These are phyloP conservation scores for Acrobasis repandana DNA, from an alignment of 2,888 invertebrate genomes.

Conservation along the genomic window DNA sequence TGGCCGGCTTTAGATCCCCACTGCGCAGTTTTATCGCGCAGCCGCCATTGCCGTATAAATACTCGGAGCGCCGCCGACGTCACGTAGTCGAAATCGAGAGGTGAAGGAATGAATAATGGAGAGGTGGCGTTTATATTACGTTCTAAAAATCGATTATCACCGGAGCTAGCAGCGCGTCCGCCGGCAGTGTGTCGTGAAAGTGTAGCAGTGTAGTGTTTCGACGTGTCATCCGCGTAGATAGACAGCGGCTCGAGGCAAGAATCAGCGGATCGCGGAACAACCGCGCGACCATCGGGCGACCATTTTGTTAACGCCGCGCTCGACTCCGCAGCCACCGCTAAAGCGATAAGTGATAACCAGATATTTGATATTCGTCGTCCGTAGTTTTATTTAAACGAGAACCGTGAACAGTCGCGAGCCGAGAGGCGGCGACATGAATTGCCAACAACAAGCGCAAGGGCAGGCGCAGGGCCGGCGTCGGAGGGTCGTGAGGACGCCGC, in stretches of 20 bases:
- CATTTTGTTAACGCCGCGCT: constrained; percentile 69
- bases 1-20: constrained; percentile 66
- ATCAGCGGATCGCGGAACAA: constrained; percentile 50
- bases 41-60: constrained; percentile 72
- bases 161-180: constrained; percentile 80
- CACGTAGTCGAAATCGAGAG: constrained; percentile 80
- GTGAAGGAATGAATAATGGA: constrained; percentile 79
- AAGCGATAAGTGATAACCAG: constrained; percentile 60
- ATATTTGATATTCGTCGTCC: constrained; percentile 52
- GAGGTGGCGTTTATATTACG: constrained; percentile 75
- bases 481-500: constrained; percentile 48
- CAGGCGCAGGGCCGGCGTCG: constrained; percentile 53
- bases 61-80: constrained; percentile 63
- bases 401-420: constrained; percentile 33
- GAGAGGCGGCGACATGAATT: constrained; percentile 50
- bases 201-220: constrained; percentile 74
- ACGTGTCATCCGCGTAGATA: constrained; percentile 78
- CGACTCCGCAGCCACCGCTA: constrained; percentile 52
- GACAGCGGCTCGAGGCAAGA: constrained; percentile 73
- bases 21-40: constrained; percentile 65
- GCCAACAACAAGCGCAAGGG: constrained; percentile 47
- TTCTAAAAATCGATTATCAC: constrained; percentile 74
- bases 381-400: constrained; percentile 39
- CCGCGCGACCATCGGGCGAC: constrained; percentile 57
- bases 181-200: constrained; percentile 75